These are phyloP conservation scores for Falcunculus frontatus DNA, from an alignment of 2,113 vertebrate genomes.

Conservation along the genomic window DNA sequence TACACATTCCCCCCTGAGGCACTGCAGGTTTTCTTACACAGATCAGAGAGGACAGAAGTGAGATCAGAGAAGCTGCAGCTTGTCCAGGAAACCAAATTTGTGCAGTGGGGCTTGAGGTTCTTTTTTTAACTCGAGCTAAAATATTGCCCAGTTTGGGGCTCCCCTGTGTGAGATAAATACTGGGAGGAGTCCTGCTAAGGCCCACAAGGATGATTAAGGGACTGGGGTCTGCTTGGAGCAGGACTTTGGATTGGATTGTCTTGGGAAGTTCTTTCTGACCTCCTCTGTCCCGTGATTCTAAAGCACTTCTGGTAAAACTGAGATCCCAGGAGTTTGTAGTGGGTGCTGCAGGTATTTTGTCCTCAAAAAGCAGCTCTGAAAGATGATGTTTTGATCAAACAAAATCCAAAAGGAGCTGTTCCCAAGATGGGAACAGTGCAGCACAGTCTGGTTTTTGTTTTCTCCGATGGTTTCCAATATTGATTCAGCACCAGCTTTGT, in stretches of 20 bases:
- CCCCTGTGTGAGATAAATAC: background rate
- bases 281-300: background rate
- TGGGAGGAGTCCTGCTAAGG: background rate
- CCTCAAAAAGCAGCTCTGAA: background rate
- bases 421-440: background rate
- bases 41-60: constrained; percentile 12
- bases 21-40: background rate
- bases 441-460: background rate
- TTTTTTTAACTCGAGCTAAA: background rate
- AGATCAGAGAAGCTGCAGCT: background rate
- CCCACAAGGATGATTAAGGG: background rate
- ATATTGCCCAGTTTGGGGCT: background rate
- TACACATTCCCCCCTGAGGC: constrained; percentile 4
- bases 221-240: background rate
- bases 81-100: background rate
- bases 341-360: background rate
- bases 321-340: background rate
- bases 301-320: background rate
- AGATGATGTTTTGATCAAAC: background rate
- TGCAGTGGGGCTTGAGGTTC: background rate
- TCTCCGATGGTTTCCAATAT: accelerated
- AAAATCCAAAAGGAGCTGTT: background rate
- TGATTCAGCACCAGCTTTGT: background rate
- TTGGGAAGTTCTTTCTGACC: background rate
- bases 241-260: background rate